Evolutionary conservation across 2,797 vertebrate species (phyloP).

Genomic region (Moxostoma hubbsi): DNA sequence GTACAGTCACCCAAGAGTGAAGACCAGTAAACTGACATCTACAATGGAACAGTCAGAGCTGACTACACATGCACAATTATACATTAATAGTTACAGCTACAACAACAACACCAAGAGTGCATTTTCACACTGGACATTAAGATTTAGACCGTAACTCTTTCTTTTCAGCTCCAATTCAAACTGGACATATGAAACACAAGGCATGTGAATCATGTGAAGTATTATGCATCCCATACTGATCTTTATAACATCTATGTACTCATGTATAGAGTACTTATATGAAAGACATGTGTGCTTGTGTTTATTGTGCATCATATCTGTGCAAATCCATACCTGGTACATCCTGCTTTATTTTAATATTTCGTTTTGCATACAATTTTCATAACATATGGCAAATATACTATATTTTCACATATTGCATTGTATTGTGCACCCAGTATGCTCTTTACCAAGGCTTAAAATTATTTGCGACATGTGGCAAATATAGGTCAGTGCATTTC

Average conservation of each 20-base stretch:
- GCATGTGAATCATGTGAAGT: too few relatives aligned
- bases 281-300: neutral
- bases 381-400: neutral
- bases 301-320: neutral
- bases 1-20: conserved; percentile 47
- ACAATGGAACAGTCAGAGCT: conserved; percentile 45
- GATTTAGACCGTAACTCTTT: neutral
- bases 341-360: neutral
- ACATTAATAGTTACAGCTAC: conserved; percentile 26
- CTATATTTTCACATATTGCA: neutral
- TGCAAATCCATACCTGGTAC: neutral
- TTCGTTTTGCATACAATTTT: too few relatives aligned
- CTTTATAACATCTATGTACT: neutral
- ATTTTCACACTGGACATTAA: neutral
- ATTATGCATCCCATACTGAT: neutral
- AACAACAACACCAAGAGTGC: conserved; percentile 14
- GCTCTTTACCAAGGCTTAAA: neutral
- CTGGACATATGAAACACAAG: too few relatives aligned
- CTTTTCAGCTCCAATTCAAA: too few relatives aligned
- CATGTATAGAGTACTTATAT: neutral
- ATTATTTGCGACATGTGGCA: conserved; percentile 18
- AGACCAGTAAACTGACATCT: conserved; percentile 57
- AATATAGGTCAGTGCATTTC: conserved; percentile 28
- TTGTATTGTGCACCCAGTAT: neutral
- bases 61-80: neutral